Conservation (phyloP, 2,113 vertebrate genomes). For the Phalacrocorax brasilianus region DNA sequence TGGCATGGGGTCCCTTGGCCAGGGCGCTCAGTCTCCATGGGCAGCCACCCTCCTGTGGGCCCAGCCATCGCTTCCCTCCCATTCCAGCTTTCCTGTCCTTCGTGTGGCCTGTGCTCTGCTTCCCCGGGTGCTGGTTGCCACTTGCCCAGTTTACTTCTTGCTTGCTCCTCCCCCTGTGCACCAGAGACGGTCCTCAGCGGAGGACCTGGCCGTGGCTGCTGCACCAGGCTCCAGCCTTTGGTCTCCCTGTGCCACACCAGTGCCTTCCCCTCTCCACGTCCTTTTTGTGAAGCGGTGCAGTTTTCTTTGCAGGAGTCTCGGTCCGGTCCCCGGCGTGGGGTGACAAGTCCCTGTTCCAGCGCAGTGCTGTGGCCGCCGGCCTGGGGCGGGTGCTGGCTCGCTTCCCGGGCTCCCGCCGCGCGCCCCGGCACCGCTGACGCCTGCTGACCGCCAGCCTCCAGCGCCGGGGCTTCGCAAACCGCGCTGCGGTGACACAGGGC, state of each 20-base stretch:
- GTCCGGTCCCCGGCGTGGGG: accelerated
- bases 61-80: neutral
- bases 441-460: accelerated
- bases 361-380: neutral
- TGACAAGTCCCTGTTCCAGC: accelerated
- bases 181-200: accelerated
- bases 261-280: accelerated
- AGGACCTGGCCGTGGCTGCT: neutral
- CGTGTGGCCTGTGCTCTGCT: neutral
- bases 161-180: neutral
- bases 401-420: accelerated
- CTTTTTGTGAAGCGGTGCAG: neutral
- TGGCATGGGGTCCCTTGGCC: neutral
- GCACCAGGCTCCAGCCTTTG: accelerated
- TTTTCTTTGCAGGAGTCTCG: accelerated
- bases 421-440: accelerated
- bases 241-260: neutral
- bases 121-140: neutral
- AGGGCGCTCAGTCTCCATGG: accelerated
- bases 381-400: neutral
- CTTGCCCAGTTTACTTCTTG: neutral
- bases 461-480: neutral
- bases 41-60: neutral
- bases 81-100: neutral
- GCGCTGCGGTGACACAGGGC: accelerated